Evolutionary conservation across 2,888 invertebrate species (phyloP).

Genomic region (Amblyteles armatorius): DNA sequence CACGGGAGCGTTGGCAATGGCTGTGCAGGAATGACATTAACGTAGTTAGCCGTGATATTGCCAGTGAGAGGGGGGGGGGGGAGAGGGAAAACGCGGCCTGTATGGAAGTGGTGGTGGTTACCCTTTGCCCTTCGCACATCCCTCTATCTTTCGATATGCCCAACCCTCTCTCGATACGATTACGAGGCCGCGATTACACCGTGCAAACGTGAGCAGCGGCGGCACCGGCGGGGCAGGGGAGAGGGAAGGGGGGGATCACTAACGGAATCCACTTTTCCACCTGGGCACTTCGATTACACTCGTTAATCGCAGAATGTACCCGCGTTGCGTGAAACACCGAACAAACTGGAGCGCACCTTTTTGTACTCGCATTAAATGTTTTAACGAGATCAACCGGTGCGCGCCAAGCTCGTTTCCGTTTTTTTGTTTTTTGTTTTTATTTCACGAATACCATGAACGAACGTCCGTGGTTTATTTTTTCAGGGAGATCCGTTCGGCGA

Average conservation of each 20-base stretch:
- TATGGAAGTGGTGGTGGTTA: slow-evolving; percentile 33
- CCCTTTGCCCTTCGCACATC: slow-evolving; percentile 15
- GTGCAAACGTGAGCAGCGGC: neutral
- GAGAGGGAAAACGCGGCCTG: neutral
- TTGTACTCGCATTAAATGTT: slow-evolving; percentile 38
- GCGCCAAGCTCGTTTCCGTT: neutral
- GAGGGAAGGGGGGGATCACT: neutral
- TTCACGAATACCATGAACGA: neutral
- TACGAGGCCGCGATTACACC: slow-evolving; percentile 50
- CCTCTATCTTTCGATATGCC: slow-evolving; percentile 1
- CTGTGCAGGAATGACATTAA: slow-evolving; percentile 63
- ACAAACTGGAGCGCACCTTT: slow-evolving; percentile 45
- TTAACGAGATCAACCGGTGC: neutral
- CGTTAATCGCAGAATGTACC: slow-evolving; percentile 46
- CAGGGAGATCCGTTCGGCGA: neutral
- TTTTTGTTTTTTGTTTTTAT: neutral
- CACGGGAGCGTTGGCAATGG: slow-evolving; percentile 35
- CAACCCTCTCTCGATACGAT: slow-evolving; percentile 40
- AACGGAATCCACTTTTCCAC: slow-evolving; percentile 59
- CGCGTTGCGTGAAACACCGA: slow-evolving; percentile 1
- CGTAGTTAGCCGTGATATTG: slow-evolving; percentile 62
- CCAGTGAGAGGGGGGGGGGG: neutral
- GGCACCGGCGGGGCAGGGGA: neutral
- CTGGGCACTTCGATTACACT: slow-evolving; percentile 56
- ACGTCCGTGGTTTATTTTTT: neutral